Evolutionary conservation across 2,113 vertebrate species (phyloP).

Genomic region (Colinus virginianus): DNA sequence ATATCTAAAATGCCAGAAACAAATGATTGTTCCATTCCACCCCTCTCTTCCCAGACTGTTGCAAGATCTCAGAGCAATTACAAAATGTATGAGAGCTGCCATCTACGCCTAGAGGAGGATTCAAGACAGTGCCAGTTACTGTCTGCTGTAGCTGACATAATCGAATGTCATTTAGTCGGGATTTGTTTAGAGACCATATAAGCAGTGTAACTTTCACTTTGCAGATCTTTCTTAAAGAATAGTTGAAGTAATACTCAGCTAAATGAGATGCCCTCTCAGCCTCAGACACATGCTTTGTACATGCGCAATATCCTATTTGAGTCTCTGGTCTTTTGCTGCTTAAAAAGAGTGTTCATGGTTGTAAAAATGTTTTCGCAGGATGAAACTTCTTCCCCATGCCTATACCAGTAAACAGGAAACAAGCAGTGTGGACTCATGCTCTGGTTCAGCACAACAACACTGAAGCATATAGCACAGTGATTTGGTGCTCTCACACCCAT

Average conservation of each 20-base stretch:
- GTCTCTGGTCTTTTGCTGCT: not conserved
- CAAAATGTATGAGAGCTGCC: not conserved
- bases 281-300: not conserved
- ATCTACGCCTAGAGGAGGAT: not conserved
- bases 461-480: rapidly evolving
- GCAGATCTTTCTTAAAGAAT: not conserved
- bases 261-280: not conserved
- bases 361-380: not conserved
- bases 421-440: not conserved
- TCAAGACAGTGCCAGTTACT: not conserved
- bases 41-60: not conserved
- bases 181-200: not conserved
- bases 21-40: not conserved
- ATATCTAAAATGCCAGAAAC: not conserved
- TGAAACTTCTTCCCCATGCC: not conserved
- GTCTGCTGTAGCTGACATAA: not conserved
- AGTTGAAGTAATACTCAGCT: not conserved
- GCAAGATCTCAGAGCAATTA: not conserved
- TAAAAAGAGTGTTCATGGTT: not conserved
- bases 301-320: not conserved
- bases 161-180: not conserved
- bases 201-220: not conserved
- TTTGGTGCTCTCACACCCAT: not conserved
- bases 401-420: not conserved
- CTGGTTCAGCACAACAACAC: not conserved